Evolutionary conservation across 2,888 invertebrate species (phyloP).

Genomic region (Agrotis puta): DNA sequence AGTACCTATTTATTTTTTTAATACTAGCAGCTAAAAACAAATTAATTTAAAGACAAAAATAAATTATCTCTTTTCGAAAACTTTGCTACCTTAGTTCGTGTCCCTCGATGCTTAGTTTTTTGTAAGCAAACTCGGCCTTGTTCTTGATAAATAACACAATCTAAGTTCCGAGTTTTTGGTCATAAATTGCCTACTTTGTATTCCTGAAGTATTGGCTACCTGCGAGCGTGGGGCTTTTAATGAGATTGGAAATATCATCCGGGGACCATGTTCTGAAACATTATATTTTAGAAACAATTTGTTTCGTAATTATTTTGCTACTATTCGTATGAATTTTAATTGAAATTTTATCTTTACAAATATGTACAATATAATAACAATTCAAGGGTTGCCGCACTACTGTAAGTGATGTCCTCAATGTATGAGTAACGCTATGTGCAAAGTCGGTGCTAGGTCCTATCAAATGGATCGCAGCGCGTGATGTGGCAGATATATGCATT

Average conservation of each 20-base stretch:
- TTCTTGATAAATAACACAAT: constrained; percentile 49
- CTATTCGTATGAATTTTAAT: neutral
- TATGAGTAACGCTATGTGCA: neutral
- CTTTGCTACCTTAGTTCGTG: constrained; percentile 2
- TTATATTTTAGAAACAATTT: constrained; percentile 11
- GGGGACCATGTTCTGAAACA: neutral
- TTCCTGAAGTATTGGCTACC: constrained; percentile 42
- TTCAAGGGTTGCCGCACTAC: neutral
- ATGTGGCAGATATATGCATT: too few relatives aligned
- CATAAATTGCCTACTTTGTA: constrained; percentile 61
- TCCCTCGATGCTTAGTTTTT: constrained; percentile 23
- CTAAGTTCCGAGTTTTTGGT: constrained; percentile 46
- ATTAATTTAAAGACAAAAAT: neutral
- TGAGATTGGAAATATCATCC: constrained; percentile 51
- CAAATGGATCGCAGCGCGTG: too few relatives aligned
- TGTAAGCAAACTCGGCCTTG: constrained; percentile 23
- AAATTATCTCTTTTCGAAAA: neutral
- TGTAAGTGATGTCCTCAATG: neutral
- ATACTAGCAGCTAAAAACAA: neutral
- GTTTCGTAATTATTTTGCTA: neutral
- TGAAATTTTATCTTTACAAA: neutral
- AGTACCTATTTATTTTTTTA: neutral
- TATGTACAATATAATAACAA: neutral
- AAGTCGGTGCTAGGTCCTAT: too few relatives aligned
- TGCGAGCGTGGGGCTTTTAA: constrained; percentile 39